Conservation (phyloP, 2,888 invertebrate genomes). For the Helicoverpa assulta region DNA sequence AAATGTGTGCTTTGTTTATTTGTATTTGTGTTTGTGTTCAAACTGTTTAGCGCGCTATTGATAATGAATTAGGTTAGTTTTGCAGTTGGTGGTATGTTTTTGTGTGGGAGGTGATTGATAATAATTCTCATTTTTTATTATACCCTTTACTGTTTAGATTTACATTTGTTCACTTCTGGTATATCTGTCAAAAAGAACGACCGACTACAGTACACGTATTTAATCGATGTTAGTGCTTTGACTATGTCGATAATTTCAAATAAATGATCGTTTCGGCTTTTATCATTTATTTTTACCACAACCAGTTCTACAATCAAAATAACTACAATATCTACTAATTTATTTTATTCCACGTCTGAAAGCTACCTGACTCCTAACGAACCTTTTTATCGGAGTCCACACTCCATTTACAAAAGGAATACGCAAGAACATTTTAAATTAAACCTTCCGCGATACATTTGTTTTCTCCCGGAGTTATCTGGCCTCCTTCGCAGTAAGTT, state of each 20-base stretch:
- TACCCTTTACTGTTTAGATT: no score
- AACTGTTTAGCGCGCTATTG: slow-evolving; percentile 16
- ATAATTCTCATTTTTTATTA: background rate
- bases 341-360: background rate
- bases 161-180: no score
- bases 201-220: no score
- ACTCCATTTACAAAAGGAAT: slow-evolving; percentile 32
- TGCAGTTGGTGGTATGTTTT: background rate
- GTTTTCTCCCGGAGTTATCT: slow-evolving; percentile 48
- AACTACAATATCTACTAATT: background rate
- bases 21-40: slow-evolving; percentile 8
- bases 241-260: no score
- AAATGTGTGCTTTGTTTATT: slow-evolving; percentile 33
- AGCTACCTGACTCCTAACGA: slow-evolving; percentile 3
- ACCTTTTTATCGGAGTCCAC: slow-evolving; percentile 28
- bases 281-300: no score
- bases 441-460: slow-evolving; percentile 57
- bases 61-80: background rate
- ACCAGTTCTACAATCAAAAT: background rate
- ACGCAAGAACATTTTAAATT: slow-evolving; percentile 56
- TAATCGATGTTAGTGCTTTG: no score
- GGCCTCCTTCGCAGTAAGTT: slow-evolving; percentile 36
- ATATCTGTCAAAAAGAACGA: no score
- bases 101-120: background rate
- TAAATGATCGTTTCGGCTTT: no score